Base-by-base conservation (phyloP, 1,140 invertebrate genomes). In the Sitophilus oryzae region DNA sequence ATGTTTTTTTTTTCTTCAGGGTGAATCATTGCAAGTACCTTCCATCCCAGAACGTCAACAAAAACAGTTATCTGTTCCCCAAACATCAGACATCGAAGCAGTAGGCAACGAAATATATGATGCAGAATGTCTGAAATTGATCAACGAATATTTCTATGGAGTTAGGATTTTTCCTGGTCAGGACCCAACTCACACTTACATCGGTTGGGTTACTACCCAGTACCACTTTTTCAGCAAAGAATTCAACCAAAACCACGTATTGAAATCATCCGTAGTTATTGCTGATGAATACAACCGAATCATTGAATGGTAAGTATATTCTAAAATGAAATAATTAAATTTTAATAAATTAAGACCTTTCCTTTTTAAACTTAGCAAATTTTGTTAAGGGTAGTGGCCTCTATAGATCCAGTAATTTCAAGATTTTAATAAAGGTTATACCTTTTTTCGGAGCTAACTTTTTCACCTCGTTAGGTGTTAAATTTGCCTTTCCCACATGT, bases 121-220 rank as follows among this genome's bases (percentile, higher is more conserved):
- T 66, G 74, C 81, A 0, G 89, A 91, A 44, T 93, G 89, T 67
- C 74, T 97, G 25, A 94, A 93, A 68, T 74, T 95, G 6, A 93
- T 98, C 66, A 95, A 98, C 70, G 96, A 99, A 74, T 98, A 98
- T 73, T 97, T 95, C 74, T 99, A 96, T 67, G 93, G 83, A 25
- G 67, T 76, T 9, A 71, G 93, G 44, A 91, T 97, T 44, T 97
- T 92, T 69, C 93, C 94, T 34, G 94, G 94, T 44, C 96, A 99
- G 76, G 96, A 99, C 73, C 95, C 96, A 0, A 87, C 89, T 0
- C 93, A 98, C 66, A 89, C 96, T 18, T 99, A 93, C 72, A 87
- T 99, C 2, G 97, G 97, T n/a, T 99, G 96, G 97, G 94, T 99
- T 9, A 98, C 95, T 0, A 94, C 96, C 0, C 93, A 96, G 66